Conservation (phyloP, 1,140 invertebrate species). For the Homalodisca vitripennis region DNA sequence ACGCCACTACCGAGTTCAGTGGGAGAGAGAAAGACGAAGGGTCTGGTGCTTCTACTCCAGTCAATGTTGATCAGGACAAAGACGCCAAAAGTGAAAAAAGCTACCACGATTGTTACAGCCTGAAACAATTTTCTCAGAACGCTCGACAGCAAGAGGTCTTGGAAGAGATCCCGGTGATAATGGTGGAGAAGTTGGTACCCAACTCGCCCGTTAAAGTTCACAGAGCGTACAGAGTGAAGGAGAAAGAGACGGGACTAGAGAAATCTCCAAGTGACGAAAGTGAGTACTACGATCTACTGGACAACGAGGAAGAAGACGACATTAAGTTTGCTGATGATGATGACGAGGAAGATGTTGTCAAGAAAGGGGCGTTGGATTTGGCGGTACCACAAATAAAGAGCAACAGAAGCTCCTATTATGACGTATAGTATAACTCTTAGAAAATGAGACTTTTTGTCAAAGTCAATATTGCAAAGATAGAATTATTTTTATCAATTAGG, state of each 20-base stretch:
- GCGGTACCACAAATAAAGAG: neutral
- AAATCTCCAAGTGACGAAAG: slow-evolving; percentile 43
- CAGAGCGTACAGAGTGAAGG: slow-evolving; percentile 39
- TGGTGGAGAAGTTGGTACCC: slow-evolving; percentile 40
- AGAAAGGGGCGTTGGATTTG: neutral
- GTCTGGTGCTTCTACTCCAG: slow-evolving; percentile 24
- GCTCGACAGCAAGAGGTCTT: neutral
- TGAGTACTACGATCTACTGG: slow-evolving; percentile 49
- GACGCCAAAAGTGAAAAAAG: slow-evolving; percentile 23
- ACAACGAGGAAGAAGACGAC: slow-evolving; percentile 48
- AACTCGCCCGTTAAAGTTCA: slow-evolving; percentile 46
- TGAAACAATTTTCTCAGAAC: neutral
- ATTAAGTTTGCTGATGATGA: slow-evolving; percentile 55
- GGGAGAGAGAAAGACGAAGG: slow-evolving; percentile 4
- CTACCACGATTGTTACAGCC: slow-evolving; percentile 4
- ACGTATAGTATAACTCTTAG: neutral
- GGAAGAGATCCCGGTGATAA: slow-evolving; percentile 8
- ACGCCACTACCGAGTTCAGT: slow-evolving; percentile 13
- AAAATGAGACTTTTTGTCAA: neutral
- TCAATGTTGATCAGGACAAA: slow-evolving; percentile 31
- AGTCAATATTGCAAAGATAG: too few species aligned
- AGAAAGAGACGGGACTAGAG: slow-evolving; percentile 47
- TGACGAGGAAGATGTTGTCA: slow-evolving; percentile 48
- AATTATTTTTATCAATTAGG: too few species aligned
- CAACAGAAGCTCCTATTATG: slow-evolving; percentile 18